These are phyloP conservation scores for Hemicentrotus pulcherrimus DNA, from an alignment of 35 echinoderm and acorn worm species.

Conservation along the genomic window DNA sequence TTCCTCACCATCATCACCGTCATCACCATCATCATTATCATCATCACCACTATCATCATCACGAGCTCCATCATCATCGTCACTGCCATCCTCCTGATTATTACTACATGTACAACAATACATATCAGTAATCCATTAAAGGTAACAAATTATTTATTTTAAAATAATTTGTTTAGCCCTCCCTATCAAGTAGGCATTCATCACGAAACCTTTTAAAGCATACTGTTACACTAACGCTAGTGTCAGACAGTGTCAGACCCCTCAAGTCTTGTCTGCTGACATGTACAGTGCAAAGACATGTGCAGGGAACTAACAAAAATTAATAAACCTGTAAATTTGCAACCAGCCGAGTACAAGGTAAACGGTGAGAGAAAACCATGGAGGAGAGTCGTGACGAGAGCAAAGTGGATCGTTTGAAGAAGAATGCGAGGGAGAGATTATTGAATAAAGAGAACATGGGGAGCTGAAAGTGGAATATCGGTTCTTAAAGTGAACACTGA, in stretches of 20 bases:
- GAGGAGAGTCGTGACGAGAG: neutral
- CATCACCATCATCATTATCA: too few relatives aligned
- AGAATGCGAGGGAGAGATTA: conserved; percentile 5
- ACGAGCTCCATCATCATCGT: too few relatives aligned
- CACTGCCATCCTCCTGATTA: too few relatives aligned
- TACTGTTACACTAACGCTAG: neutral
- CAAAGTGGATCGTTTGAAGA: conserved; percentile 17
- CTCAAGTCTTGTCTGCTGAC: neutral
- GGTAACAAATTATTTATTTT: too few relatives aligned
- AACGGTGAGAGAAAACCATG: neutral
- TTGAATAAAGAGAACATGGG: neutral
- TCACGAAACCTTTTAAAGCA: neutral
- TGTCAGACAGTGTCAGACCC: neutral
- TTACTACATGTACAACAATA: too few relatives aligned
- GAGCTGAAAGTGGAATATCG: neutral
- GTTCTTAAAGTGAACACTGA: conserved; percentile 1
- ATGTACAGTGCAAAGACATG: neutral
- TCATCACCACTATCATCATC: too few relatives aligned
- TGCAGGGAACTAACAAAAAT: neutral
- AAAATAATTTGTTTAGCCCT: too few relatives aligned
- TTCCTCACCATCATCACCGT: too few relatives aligned
- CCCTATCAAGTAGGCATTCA: too few relatives aligned
- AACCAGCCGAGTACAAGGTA: neutral
- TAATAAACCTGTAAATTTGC: conserved; percentile 13
- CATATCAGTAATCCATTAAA: too few relatives aligned